phyloP scores from a whole-genome alignment of 1,140 invertebrate genomes.

The Homarus americanus region DNA sequence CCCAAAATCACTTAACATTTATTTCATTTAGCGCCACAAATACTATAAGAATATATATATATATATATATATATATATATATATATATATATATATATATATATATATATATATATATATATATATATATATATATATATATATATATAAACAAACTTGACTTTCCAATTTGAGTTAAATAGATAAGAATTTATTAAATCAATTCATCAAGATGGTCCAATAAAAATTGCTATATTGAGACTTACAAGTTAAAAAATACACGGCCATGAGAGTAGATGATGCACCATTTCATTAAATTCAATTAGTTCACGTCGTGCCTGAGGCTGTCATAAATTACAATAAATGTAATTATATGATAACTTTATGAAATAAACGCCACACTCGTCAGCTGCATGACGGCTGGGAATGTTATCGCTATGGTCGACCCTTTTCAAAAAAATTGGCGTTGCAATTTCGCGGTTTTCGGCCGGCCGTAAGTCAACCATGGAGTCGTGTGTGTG shows the following conservation, averaged over 20 bases:
- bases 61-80: too few relatives aligned
- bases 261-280: neutral
- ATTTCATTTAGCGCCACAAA: too few relatives aligned
- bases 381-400: conserved; percentile 39
- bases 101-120: too few relatives aligned
- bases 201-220: neutral
- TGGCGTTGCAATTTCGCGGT: conserved; percentile 22
- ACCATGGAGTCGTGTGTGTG: neutral
- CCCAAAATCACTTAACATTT: too few relatives aligned
- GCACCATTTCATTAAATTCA: conserved; percentile 10
- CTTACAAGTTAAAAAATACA: neutral
- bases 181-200: neutral
- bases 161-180: too few relatives aligned
- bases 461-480: conserved; percentile 23
- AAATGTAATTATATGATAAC: conserved; percentile 42
- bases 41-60: too few relatives aligned
- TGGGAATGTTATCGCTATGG: conserved; percentile 18
- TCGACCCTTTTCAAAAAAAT: conserved; percentile 17
- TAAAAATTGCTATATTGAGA: neutral
- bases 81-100: too few relatives aligned
- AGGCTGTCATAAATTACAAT: conserved; percentile 24
- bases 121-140: too few relatives aligned
- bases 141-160: too few relatives aligned
- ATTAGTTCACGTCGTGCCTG: conserved; percentile 31
- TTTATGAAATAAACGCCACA: conserved; percentile 26